Base-by-base conservation (phyloP, 2,113 vertebrate genomes). In the Chaetodon auriga region DNA sequence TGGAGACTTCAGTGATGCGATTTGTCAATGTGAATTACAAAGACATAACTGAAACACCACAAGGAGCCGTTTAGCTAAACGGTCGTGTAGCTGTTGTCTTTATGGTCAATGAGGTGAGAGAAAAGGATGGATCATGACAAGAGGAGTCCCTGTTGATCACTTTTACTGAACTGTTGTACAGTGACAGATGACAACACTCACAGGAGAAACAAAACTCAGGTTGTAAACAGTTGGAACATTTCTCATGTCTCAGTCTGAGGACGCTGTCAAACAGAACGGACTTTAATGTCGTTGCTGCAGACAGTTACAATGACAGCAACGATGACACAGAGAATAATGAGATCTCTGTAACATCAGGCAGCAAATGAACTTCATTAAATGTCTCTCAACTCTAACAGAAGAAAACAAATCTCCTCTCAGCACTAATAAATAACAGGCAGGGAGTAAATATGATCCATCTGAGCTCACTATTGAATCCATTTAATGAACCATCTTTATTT, bases 61-160 rank as follows among this genome's bases (percentile, higher is more conserved):
- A 45, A 60, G 35, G 54, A 68, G 65, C 46, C n/a, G 25, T 74
- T 73, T 41, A 58, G 19, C 43, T 15, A 9, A 72, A 21, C 41
- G 38, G 41, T 36, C 14, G 2, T 54, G 16, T 43, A 8, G 48
- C 38, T 64, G 0, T 64, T 64, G n/a, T 58, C 53, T 58, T 68
- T 55, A 23, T 57, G 41, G 19, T 13, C 14, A 38, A 16, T 48
- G 35, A 70, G 30, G 19, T 55, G 10, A 55, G 23, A 36, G 1
- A 10, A 72, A 19, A 58, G 1, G 12, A 38, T 57, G 21, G 51
- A 18, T 61, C 19, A n/a, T 38, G 35, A 54, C 38, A 18, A 18
- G 53, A 54, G 21, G 21, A 71, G 13, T 70, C 8, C 68, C 57
- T 38, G n/a, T 71, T 23, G 14, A 21, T 55, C 51, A 38, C 36